Percentiles rank a stretch among this genome's conserved stretches.
Conservation (phyloP, 2,888 invertebrate genomes). For the Habroteleia sp. region DNA sequence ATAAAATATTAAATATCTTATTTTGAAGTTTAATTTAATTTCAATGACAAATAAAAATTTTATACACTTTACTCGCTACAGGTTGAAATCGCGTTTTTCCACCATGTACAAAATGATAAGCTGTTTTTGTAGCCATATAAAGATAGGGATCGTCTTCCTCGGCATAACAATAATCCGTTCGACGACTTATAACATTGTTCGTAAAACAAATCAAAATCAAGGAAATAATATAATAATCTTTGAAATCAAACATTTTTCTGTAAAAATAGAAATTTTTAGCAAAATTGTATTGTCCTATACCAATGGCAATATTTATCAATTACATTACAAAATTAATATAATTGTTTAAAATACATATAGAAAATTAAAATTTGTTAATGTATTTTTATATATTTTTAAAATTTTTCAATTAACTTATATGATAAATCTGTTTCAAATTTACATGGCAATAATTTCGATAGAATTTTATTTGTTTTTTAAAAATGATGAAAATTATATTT, state of each 20-base stretch:
- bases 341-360: too few relatives aligned
- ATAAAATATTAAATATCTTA: neutral
- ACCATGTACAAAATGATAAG: constrained; percentile 87
- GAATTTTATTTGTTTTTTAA: too few relatives aligned
- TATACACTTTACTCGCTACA: constrained; percentile 83
- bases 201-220: constrained; percentile 23
- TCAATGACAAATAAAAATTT: neutral
- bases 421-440: too few relatives aligned
- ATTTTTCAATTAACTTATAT: too few relatives aligned
- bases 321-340: too few relatives aligned
- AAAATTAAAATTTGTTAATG: too few relatives aligned
- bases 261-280: constrained; percentile 13
- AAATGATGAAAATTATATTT: too few relatives aligned
- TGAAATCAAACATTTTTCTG: constrained; percentile 33
- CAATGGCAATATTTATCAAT: too few relatives aligned
- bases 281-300: too few relatives aligned
- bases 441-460: too few relatives aligned
- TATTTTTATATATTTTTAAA: too few relatives aligned
- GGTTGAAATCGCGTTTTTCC: constrained; percentile 84
- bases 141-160: constrained; percentile 85
- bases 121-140: constrained; percentile 88
- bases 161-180: constrained; percentile 83
- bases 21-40: too few relatives aligned
- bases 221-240: constrained; percentile 6
- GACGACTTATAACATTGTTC: constrained; percentile 65